Conservation (phyloP, 2,113 vertebrate species). For the Archocentrus centrarchus region DNA sequence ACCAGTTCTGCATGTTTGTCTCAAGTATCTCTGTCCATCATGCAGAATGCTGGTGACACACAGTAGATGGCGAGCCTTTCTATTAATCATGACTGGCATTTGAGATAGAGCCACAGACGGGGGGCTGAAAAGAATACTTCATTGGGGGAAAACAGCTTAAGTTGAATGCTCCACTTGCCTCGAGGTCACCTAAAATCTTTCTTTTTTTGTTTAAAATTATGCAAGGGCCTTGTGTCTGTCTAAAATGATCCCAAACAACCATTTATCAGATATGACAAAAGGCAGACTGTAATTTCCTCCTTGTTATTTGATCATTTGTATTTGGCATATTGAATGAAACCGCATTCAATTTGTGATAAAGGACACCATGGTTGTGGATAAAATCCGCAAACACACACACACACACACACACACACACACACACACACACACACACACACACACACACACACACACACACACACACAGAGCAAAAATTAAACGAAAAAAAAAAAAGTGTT, state of each 20-base stretch:
- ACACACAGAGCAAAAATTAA: constrained; percentile 21
- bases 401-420: constrained; percentile 13
- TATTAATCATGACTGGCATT: constrained; percentile 77
- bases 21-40: constrained; percentile 74
- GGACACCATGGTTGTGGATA: constrained; percentile 23
- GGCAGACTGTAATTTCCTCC: constrained; percentile 69
- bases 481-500: constrained; percentile 25
- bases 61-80: constrained; percentile 67
- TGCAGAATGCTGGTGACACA: constrained; percentile 69
- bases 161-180: constrained; percentile 30
- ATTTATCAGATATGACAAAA: constrained; percentile 63
- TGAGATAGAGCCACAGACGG: constrained; percentile 54
- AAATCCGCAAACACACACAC: constrained; percentile 5
- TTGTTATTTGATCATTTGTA: constrained; percentile 67
- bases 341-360: constrained; percentile 65
- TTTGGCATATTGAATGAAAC: constrained; percentile 58
- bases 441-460: background rate
- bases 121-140: constrained; percentile 50
- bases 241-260: constrained; percentile 64
- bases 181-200: constrained; percentile 47
- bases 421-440: constrained; percentile 14
- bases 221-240: constrained; percentile 33
- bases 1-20: constrained; percentile 63
- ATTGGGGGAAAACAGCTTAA: constrained; percentile 35
- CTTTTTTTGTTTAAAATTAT: constrained; percentile 25